phyloP scores from a whole-genome alignment of 2,888 invertebrate species.

The Lochmaea capreae region DNA sequence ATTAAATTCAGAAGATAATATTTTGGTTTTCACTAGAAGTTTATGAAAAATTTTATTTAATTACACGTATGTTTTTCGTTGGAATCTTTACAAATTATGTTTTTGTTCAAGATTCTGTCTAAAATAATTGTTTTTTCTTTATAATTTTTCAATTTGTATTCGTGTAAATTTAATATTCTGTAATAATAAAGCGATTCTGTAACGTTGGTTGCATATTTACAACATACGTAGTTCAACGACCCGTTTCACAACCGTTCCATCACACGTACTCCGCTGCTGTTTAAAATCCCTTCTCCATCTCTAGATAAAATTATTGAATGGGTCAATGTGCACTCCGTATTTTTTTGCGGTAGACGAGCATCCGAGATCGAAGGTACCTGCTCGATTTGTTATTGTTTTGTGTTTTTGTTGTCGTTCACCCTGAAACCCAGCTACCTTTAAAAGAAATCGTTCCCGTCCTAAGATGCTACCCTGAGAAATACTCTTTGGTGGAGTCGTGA shows the following conservation, averaged over 20 bases:
- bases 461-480: constrained; percentile 19
- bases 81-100: too few relatives aligned
- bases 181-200: background rate
- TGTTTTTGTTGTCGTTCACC: constrained; percentile 24
- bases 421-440: constrained; percentile 6
- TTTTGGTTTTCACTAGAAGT: too few relatives aligned
- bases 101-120: too few relatives aligned
- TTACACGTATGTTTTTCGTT: too few relatives aligned
- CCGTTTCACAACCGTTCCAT: constrained; percentile 5
- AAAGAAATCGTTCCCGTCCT: constrained; percentile 15
- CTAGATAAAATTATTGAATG: constrained; percentile 24
- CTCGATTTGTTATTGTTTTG: constrained; percentile 33
- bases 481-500: constrained; percentile 4
- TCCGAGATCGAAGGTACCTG: constrained; percentile 27
- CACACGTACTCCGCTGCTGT: background rate
- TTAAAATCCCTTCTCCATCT: constrained; percentile 4
- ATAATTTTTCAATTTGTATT: too few relatives aligned
- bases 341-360: constrained; percentile 31
- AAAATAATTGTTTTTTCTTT: too few relatives aligned
- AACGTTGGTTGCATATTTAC: background rate
- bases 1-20: too few relatives aligned
- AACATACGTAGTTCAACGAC: background rate
- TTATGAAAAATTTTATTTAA: too few relatives aligned
- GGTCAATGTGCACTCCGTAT: constrained; percentile 30
- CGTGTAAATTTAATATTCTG: too few relatives aligned